Evolutionary conservation across 2,797 vertebrate genomes (phyloP).

Genomic region (Semotilus atromaculatus): DNA sequence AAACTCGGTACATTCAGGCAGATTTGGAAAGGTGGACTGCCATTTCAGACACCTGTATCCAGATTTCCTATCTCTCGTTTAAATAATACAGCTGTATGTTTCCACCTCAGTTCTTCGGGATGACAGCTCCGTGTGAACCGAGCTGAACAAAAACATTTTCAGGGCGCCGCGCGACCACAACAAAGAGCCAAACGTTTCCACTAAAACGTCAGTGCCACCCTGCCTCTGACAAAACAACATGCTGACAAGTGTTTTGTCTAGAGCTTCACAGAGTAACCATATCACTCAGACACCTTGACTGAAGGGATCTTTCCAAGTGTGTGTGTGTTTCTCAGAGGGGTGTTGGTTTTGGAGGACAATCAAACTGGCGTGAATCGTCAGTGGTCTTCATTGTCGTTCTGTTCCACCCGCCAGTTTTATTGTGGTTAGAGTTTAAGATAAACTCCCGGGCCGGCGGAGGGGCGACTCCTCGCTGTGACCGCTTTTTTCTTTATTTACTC

Average conservation of each 20-base stretch:
- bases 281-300: conserved; percentile 77
- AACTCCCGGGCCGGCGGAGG: conserved; percentile 83
- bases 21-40: conserved; percentile 29
- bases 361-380: conserved; percentile 75
- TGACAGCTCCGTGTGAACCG: conserved; percentile 43
- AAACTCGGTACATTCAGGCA: neutral
- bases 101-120: conserved; percentile 33
- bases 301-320: conserved; percentile 57
- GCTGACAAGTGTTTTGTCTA: conserved; percentile 69
- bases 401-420: conserved; percentile 81
- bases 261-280: conserved; percentile 71
- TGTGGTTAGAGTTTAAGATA: conserved; percentile 88
- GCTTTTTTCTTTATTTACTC: conserved; percentile 70
- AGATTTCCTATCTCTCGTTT: conserved; percentile 37
- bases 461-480: conserved; percentile 74
- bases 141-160: conserved; percentile 43
- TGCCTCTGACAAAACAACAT: conserved; percentile 59
- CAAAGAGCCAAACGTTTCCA: conserved; percentile 56
- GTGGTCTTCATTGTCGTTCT: conserved; percentile 72
- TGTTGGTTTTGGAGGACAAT: conserved; percentile 88
- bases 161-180: conserved; percentile 40
- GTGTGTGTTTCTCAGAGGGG: conserved; percentile 59
- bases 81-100: conserved; percentile 48
- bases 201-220: conserved; percentile 42
- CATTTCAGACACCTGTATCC: conserved; percentile 48